Evolutionary conservation across 2,888 invertebrate genomes (phyloP).

Genomic region (Syrista parreyssii): DNA sequence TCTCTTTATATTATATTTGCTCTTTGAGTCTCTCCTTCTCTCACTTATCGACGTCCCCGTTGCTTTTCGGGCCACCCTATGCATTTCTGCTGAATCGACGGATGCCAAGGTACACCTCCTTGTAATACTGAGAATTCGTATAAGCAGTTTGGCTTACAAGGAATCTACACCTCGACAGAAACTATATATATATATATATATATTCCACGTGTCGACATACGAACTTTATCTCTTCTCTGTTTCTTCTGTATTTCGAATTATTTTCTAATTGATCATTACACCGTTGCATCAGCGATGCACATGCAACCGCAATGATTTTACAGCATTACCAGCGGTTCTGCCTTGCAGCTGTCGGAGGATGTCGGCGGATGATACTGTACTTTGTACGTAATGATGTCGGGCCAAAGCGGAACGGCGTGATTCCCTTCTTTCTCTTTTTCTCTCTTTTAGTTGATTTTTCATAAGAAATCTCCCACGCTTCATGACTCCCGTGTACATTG

Average conservation of each 20-base stretch:
- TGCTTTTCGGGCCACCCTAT: too few relatives aligned
- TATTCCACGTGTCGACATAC: constrained; percentile 6
- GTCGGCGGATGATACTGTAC: not conserved
- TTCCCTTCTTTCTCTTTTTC: not conserved
- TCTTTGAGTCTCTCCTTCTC: not conserved
- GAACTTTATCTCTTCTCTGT: not conserved
- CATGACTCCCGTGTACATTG: not conserved
- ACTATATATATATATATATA: not conserved
- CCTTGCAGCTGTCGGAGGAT: not conserved
- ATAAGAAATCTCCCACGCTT: not conserved
- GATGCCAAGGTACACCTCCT: not conserved
- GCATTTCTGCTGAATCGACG: not conserved
- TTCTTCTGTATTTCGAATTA: not conserved
- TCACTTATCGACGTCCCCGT: too few relatives aligned
- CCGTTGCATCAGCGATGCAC: not conserved
- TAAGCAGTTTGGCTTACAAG: not conserved
- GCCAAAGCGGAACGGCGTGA: not conserved
- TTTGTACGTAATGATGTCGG: not conserved
- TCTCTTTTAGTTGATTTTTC: not conserved
- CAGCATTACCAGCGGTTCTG: not conserved
- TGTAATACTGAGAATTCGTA: not conserved
- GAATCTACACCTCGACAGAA: not conserved
- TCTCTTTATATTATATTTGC: not conserved
- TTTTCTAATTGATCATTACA: constrained; percentile 11
- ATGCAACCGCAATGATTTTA: constrained; percentile 4